Evolutionary conservation across 2,797 vertebrate genomes (phyloP), one percentile per base, ranked within the genome.

Genomic region (Crax fasciolata): DNA sequence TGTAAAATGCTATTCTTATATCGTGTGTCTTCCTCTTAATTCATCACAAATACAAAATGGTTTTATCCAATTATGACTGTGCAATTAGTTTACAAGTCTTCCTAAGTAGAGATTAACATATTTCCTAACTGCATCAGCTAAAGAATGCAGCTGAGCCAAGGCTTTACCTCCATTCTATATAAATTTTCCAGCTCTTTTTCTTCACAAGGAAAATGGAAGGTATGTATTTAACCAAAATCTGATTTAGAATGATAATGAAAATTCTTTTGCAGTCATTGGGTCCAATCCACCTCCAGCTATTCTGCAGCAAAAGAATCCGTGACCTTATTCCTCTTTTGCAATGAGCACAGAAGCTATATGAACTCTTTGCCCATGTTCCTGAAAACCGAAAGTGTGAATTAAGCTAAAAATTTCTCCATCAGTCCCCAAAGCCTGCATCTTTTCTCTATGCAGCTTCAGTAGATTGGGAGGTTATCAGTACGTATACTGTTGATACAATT

Each of bases 381-480:
- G 51, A 68, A 84, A 93, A 93, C 58, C 19, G 38, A 8, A 75
- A 63, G 52, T 19, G 35, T 63, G 15, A 28, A 48, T 39, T 94
- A 84, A 87, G 39, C 39, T 84, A 65, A 16, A 48, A 32, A 32
- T 10, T 48, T 41, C 2, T 76, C 39, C 85, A 66, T 77, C 55
- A 27, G 46, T 62, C 55, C 51, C 48, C 21, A 12, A 65, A 59
- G 41, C 20, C 25, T 5, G 4, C 7, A 16, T 46, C 32, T 71
- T 28, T n/a, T 38, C 72, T 61, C 62, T 12, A 4, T 4, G 51
- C 11, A 67, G 21, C 74, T 89, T 82, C 75, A 76, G 44, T 38
- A 89, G 86, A 77, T 20, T 44, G 57, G 52, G 68, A 90, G 67
- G 38, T 87, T 87, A 92, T 82, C 77, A 11, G 24, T 4, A 87